Conservation (phyloP, 2,797 vertebrate species). For the Pantherophis alleghaniensis region DNA sequence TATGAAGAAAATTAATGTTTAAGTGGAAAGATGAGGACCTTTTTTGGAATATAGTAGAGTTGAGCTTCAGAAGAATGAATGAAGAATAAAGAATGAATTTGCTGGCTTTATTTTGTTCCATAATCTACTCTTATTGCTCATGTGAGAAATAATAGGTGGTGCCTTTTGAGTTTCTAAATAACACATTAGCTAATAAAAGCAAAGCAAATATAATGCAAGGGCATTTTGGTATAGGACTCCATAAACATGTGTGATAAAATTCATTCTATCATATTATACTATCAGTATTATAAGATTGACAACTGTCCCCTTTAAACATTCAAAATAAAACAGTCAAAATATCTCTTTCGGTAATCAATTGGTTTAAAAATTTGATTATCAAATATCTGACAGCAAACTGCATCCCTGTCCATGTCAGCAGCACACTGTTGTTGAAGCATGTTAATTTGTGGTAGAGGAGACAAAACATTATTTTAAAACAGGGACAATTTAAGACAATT, state of each 20-base stretch:
- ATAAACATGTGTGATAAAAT: background rate
- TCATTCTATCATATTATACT: background rate
- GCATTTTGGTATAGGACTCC: background rate
- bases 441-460: background rate
- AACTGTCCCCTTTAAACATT: background rate
- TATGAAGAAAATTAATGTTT: background rate
- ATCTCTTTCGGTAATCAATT: background rate
- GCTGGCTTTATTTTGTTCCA: background rate
- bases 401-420: background rate
- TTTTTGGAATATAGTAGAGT: background rate
- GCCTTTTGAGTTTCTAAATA: background rate
- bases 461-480: background rate
- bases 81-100: background rate
- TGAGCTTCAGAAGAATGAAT: background rate
- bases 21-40: background rate
- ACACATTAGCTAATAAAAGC: background rate
- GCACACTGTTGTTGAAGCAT: background rate
- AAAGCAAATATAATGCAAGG: background rate
- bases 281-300: background rate
- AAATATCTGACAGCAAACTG: background rate
- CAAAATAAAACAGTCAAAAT: background rate
- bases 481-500: background rate
- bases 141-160: background rate
- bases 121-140: background rate
- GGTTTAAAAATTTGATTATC: background rate